Evolutionary conservation across 2,113 vertebrate genomes (phyloP), one percentile per base, ranked within the genome.

Genomic region (Gavialis gangeticus): DNA sequence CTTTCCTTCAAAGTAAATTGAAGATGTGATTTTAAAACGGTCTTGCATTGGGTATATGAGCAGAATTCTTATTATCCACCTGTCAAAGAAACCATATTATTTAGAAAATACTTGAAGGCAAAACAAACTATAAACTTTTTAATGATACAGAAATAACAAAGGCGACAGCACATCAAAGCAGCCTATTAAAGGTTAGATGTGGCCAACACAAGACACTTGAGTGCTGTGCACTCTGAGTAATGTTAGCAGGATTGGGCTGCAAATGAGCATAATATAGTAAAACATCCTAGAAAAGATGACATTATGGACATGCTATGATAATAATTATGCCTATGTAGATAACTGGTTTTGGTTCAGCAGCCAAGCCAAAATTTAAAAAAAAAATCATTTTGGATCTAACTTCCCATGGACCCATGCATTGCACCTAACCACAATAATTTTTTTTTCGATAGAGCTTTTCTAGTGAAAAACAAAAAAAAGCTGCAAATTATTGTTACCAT

Each of bases 21-120:
- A 94, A 94, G 57, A 37, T 34, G 54, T 22, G n/a, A 76, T 85
- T 85, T 86, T 1, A 94, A 95, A 93, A 92, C 73, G 58, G 28
- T 64, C 87, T 73, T 64, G 8, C 63, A 91, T 87, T 82, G 67
- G 28, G 83, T 78, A 37, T 30, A 59, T 46, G 28, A 95, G 58
- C 18, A 64, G 66, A 94, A 92, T 89, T 79, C 79, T 78, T 90
- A 57, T 73, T 82, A 79, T 69, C 0, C 0, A 75, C 55, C 69
- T 76, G 57, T 62, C 75, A 88, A 64, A 76, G 76, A 88, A 75
- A 6, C 25, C 37, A 46, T 11, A 58, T n/a, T 84, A 54, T 25
- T 84, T 37, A 62, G 63, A 66, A 92, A 78, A 84, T 85, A 80
- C 54, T 12, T 87, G 34, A 87, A 69, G 59, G 60, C 0, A 66